A percentile compares a stretch with the other conserved stretches of the same genome.
Conservation (phyloP, 2,888 invertebrate species). For the Parnassius mnemosyne region DNA sequence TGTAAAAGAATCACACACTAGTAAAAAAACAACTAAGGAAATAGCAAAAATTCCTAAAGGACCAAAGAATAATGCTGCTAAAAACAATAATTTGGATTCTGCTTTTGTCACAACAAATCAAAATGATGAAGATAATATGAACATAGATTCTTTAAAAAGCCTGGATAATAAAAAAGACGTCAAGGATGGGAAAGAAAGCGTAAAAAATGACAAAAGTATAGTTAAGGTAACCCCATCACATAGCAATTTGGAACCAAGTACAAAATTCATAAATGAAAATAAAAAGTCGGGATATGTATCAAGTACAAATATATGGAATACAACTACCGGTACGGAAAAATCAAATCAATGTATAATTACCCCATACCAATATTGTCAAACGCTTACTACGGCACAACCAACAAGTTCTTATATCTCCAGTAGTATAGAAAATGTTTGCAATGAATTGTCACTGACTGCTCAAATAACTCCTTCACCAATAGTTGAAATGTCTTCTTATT, state of each 20-base stretch:
- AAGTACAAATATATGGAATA: too few species aligned
- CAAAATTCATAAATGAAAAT: too few species aligned
- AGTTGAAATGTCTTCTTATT: not conserved
- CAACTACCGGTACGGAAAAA: too few species aligned
- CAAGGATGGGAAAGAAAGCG: too few species aligned
- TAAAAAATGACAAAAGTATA: not conserved
- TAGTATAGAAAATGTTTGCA: not conserved
- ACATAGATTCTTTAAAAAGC: not conserved
- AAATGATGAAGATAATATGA: not conserved
- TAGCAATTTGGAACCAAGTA: too few species aligned
- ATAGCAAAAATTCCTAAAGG: not conserved
- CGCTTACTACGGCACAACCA: not conserved
- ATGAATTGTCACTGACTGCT: not conserved
- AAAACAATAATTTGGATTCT: slow-evolving; percentile 5
- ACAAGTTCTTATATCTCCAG: not conserved
- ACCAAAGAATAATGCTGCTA: not conserved
- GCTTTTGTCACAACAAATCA: not conserved
- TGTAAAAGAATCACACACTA: slow-evolving; percentile 14
- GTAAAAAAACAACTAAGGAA: slow-evolving; percentile 21
- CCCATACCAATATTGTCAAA: not conserved
- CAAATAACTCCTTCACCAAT: slow-evolving; percentile 9
- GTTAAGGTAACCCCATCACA: too few species aligned
- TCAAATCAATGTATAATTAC: too few species aligned
- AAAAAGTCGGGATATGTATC: too few species aligned
- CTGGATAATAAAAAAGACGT: not conserved